A percentile compares a stretch with the other conserved stretches of the same genome.
Conservation (phyloP, 2,113 vertebrate genomes). For the Anseranas semipalmata region DNA sequence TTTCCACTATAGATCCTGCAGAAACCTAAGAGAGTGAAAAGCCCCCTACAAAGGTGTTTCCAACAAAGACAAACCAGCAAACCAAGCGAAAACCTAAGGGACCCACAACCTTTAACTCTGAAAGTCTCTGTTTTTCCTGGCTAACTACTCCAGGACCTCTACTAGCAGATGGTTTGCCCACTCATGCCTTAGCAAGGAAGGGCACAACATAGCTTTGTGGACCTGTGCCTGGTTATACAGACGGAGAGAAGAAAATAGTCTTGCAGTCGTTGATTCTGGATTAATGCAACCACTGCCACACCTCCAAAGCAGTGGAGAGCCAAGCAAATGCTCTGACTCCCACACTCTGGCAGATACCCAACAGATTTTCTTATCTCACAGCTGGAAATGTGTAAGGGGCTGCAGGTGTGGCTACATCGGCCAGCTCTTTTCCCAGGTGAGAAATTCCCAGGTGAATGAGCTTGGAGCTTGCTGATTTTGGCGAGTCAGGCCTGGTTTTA, state of each 20-base stretch:
- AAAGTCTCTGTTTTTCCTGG: neutral
- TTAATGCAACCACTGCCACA: neutral
- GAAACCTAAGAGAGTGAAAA: conserved; percentile 78
- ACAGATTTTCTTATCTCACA: neutral
- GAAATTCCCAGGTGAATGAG: neutral
- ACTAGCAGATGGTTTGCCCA: neutral
- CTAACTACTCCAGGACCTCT: neutral
- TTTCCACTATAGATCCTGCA: conserved; percentile 88
- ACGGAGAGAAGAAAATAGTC: neutral
- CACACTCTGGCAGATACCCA: accelerated
- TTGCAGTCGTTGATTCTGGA: neutral
- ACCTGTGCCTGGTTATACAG: accelerated
- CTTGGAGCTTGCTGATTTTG: neutral
- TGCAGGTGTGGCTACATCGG: neutral
- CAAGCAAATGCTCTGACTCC: neutral
- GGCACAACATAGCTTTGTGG: neutral
- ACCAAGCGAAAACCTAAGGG: neutral
- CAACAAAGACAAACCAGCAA: neutral
- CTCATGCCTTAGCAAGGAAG: neutral
- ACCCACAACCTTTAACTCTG: neutral
- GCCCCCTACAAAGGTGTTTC: neutral
- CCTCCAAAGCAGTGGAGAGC: neutral
- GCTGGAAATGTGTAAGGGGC: neutral
- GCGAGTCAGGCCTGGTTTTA: neutral
- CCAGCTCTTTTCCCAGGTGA: neutral